phyloP scores from a whole-genome alignment of 1,140 invertebrate genomes.

The Tetragonula clypearis region DNA sequence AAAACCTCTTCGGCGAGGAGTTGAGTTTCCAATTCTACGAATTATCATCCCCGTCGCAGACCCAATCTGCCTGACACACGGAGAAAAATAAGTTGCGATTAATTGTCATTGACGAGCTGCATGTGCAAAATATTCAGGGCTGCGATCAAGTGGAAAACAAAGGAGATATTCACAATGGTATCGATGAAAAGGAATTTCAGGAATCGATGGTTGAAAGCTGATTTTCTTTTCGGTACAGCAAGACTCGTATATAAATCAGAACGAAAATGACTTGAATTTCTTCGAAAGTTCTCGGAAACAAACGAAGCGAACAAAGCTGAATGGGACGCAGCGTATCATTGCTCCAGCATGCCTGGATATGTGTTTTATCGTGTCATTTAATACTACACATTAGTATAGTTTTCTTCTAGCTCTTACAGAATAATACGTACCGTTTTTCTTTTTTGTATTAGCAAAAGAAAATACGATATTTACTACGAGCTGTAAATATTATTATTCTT shows the following conservation, averaged over 20 bases:
- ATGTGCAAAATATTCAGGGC: slow-evolving; percentile 61
- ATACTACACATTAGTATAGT: slow-evolving; percentile 68
- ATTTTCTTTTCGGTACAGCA: slow-evolving; percentile 9
- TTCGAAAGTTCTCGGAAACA: background rate
- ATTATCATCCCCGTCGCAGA: slow-evolving; percentile 78
- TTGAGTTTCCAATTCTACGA: slow-evolving; percentile 83
- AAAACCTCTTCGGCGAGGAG: slow-evolving; percentile 83
- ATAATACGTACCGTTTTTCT: slow-evolving; percentile 74
- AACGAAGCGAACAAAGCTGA: background rate
- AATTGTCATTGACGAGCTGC: slow-evolving; percentile 68
- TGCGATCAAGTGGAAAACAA: slow-evolving; percentile 17
- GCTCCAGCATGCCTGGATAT: slow-evolving; percentile 58
- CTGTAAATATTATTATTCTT: slow-evolving; percentile 46
- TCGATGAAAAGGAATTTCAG: slow-evolving; percentile 16
- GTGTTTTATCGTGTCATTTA: slow-evolving; percentile 62
- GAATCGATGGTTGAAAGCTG: slow-evolving; percentile 41
- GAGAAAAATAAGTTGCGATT: slow-evolving; percentile 67
- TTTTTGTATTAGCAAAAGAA: slow-evolving; percentile 78
- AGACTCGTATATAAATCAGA: slow-evolving; percentile 17
- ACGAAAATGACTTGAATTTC: background rate
- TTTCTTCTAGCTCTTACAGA: slow-evolving; percentile 73
- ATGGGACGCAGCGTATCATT: background rate
- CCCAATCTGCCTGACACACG: slow-evolving; percentile 79
- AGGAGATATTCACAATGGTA: background rate
- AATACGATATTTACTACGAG: slow-evolving; percentile 78